Base-by-base conservation (phyloP, 2,797 vertebrate species). In the Sitta carolinensis region DNA sequence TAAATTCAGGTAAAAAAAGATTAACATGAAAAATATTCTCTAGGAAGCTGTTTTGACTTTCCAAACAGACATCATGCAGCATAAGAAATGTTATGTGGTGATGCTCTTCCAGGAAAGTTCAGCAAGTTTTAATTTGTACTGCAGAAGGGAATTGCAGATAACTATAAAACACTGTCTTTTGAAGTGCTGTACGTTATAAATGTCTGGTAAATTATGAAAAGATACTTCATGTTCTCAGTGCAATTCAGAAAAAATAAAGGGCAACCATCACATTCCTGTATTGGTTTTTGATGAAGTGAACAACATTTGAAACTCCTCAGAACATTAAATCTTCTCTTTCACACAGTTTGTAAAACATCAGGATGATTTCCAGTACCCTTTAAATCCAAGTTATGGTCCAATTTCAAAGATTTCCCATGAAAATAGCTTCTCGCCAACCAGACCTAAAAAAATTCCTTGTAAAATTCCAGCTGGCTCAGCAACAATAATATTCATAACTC, bases 21-120 rank as follows among this genome's bases (percentile, higher is more conserved):
- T 59, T 69, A 95, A 63, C 63, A 91, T 91, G 88, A 30, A 10
- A 96, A 97, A 95, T 94, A 76, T 32, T 84, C 76, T 78, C 80
- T 70, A 29, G 68, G 91, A 96, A 92, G 83, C 92, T 91, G 74
- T 95, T 97, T 93, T 94, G 76, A 96, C 84, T 96, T 97, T 96
- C 87, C 84, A 95, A 97, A 94, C 38, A 94, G 90, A 84, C 29
- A 66, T 93, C 90, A 84, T 27, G 76, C 59, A 90, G 64, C 82
- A 76, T 36, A 94, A 93, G 85, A 94, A 96, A 97, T 89, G 75
- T 84, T 95, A 92, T 43, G 92, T 95, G 82, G 82, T 66, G 73
- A 95, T 94, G 91, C 52, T 95, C 82, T 95, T 69, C 82, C 94
- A 87, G 79, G 47, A 78, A 43, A 93, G 87, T 92, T 89, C 93